phyloP scores from a whole-genome alignment of 2,888 invertebrate genomes.

The Lymantria monacha region DNA sequence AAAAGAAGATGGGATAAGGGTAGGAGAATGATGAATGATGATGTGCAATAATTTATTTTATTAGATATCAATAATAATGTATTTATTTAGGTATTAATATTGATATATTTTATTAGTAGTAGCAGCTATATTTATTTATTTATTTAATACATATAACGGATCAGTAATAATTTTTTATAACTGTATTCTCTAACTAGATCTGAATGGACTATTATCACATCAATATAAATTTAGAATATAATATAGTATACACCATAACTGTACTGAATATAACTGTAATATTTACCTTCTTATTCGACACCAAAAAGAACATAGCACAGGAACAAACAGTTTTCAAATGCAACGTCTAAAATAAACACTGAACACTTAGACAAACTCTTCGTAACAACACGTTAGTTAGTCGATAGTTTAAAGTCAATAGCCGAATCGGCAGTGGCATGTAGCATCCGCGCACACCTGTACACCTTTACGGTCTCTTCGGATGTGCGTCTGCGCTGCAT shows the following conservation, averaged over 20 bases:
- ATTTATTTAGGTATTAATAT: no score
- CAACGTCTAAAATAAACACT: slow-evolving; percentile 52
- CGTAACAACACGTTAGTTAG: slow-evolving; percentile 35
- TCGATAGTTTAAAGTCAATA: slow-evolving; percentile 32
- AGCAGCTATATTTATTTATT: no score
- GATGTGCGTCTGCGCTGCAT: slow-evolving; percentile 72
- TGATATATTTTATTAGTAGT: no score
- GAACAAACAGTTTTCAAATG: slow-evolving; percentile 35
- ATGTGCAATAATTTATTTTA: no score
- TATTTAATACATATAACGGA: no score
- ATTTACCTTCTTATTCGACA: slow-evolving; percentile 60
- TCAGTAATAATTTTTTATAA: no score
- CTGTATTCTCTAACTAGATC: no score
- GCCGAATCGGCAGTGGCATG: slow-evolving; percentile 47
- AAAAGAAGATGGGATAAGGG: no score
- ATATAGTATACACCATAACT: slow-evolving; percentile 32
- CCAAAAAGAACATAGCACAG: slow-evolving; percentile 44
- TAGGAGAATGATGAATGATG: no score
- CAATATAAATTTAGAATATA: slow-evolving; percentile 4
- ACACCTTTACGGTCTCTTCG: slow-evolving; percentile 54
- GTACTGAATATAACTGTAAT: slow-evolving; percentile 48
- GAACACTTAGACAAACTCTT: slow-evolving; percentile 44
- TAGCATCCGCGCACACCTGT: slow-evolving; percentile 56
- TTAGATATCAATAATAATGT: no score
- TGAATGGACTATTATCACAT: not conserved